Evolutionary conservation across 1,140 invertebrate genomes (phyloP).

Genomic region (Achatina immaculata): DNA sequence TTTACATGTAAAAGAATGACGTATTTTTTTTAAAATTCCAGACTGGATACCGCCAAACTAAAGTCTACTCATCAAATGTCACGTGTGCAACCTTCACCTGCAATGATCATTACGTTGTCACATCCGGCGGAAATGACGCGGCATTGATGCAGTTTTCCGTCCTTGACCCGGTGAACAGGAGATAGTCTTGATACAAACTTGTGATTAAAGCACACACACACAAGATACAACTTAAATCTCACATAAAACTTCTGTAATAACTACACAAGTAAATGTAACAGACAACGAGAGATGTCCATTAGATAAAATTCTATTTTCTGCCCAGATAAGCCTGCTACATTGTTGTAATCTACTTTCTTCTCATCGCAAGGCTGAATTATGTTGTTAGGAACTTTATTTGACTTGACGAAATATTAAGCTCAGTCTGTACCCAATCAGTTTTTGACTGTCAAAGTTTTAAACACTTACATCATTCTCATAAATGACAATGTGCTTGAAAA

Average conservation of each 20-base stretch:
- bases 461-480: too few species aligned
- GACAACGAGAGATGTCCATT: neutral
- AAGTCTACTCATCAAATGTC: slow-evolving; percentile 85
- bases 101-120: slow-evolving; percentile 81
- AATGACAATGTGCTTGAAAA: too few species aligned
- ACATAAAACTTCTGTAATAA: neutral
- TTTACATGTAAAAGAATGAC: too few species aligned
- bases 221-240: neutral
- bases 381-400: too few species aligned
- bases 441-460: too few species aligned
- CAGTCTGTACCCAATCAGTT: too few species aligned
- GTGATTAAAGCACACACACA: neutral
- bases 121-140: slow-evolving; percentile 87
- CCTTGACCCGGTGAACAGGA: slow-evolving; percentile 34
- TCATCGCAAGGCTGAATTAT: too few species aligned
- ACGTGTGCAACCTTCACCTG: slow-evolving; percentile 76
- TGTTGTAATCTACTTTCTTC: too few species aligned
- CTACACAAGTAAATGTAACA: neutral
- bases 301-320: neutral
- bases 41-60: slow-evolving; percentile 51
- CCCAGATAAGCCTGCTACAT: too few species aligned
- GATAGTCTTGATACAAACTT: neutral
- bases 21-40: too few species aligned
- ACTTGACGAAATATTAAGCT: too few species aligned
- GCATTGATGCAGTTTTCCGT: slow-evolving; percentile 87